Evolutionary conservation across 2,113 vertebrate genomes (phyloP).

Genomic region (Equus quagga): DNA sequence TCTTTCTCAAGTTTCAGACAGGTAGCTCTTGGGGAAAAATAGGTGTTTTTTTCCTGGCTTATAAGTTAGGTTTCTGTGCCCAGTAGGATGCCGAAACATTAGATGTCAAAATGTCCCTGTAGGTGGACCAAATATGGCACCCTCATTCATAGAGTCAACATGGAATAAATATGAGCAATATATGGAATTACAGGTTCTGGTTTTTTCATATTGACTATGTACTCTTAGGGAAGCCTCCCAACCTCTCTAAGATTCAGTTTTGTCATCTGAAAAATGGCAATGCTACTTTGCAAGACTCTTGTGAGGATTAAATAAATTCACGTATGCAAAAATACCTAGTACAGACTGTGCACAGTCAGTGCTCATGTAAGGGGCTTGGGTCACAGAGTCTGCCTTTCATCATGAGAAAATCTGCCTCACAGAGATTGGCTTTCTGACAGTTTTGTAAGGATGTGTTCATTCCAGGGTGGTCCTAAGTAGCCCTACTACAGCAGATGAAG

Average conservation of each 20-base stretch:
- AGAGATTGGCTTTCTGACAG: not conserved
- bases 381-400: not conserved
- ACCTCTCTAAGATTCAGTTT: not conserved
- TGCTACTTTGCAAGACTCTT: not conserved
- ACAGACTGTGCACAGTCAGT: not conserved
- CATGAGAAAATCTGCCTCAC: not conserved
- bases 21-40: not conserved
- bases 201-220: not conserved
- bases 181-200: not conserved
- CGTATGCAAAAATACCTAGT: not conserved
- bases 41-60: not conserved
- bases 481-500: not conserved
- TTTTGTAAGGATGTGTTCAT: not conserved
- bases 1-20: not conserved
- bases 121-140: not conserved
- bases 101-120: not conserved
- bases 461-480: not conserved
- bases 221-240: not conserved
- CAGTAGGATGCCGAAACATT: not conserved
- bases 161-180: conserved; percentile 13
- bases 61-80: not conserved
- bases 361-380: not conserved
- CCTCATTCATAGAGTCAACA: not conserved
- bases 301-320: not conserved
- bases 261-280: conserved; percentile 7